phyloP scores from a whole-genome alignment of 2,797 vertebrate genomes.

The Sebastes nivosus region DNA sequence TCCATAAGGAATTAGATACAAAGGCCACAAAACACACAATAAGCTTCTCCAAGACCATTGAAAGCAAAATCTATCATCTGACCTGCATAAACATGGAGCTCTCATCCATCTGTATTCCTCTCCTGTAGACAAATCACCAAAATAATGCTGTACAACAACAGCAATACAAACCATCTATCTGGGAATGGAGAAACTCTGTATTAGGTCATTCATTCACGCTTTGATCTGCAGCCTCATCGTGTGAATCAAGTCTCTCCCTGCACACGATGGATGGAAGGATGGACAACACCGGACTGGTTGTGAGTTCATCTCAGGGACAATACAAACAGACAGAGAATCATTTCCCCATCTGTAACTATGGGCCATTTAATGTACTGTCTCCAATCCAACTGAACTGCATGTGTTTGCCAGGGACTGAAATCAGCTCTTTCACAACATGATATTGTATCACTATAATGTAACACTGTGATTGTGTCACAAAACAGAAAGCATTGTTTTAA shows the following conservation, averaged over 20 bases:
- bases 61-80: slow-evolving; percentile 22
- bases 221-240: background rate
- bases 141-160: slow-evolving; percentile 18
- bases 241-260: background rate
- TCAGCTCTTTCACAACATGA: background rate
- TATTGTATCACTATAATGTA: background rate
- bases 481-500: background rate
- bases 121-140: slow-evolving; percentile 12
- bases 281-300: background rate
- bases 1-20: slow-evolving; percentile 5
- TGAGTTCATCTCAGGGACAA: slow-evolving; percentile 5
- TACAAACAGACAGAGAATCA: background rate
- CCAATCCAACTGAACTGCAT: background rate
- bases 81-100: slow-evolving; percentile 9
- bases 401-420: background rate
- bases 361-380: background rate
- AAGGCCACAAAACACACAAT: slow-evolving; percentile 10
- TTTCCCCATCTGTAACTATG: background rate
- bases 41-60: slow-evolving; percentile 10
- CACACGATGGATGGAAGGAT: background rate
- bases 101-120: background rate
- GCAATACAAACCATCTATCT: slow-evolving; percentile 11
- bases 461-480: background rate
- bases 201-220: background rate
- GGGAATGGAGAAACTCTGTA: background rate